Conservation (phyloP, 1,140 invertebrate genomes). For the Drosophila sturtevanti region DNA sequence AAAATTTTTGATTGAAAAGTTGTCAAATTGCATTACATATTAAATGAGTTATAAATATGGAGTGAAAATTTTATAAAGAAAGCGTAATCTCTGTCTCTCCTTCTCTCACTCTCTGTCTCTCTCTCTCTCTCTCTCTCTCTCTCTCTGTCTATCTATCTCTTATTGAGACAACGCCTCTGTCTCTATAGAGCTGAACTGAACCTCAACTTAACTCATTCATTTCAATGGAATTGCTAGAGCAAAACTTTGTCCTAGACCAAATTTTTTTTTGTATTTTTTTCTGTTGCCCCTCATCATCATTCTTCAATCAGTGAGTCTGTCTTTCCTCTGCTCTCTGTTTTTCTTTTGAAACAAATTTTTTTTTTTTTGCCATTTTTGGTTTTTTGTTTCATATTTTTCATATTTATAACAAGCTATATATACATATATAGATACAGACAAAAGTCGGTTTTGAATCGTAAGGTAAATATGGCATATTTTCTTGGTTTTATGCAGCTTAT, state of each 20-base stretch:
- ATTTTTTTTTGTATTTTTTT: no score
- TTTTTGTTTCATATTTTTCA: no score
- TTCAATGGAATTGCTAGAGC: conserved; percentile 27
- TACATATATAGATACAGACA: no score
- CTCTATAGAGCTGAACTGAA: background rate
- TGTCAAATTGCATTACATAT: no score
- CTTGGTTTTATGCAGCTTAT: conserved; percentile 1
- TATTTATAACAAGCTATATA: conserved; percentile 28
- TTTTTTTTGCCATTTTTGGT: background rate
- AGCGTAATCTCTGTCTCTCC: no score
- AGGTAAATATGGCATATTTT: conserved; percentile 42
- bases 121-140: background rate
- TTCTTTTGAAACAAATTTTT: conserved; percentile 67
- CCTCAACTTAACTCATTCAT: conserved; percentile 34
- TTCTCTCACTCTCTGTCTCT: background rate
- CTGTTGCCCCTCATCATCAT: background rate
- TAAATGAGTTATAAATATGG: no score
- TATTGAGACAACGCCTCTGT: background rate
- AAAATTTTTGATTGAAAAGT: no score
- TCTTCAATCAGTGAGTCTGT: background rate
- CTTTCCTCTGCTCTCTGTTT: conserved; percentile 7
- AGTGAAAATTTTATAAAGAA: background rate
- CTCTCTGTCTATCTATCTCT: background rate
- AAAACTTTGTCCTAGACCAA: conserved; percentile 81
- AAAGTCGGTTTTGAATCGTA: background rate